These are phyloP conservation scores for Resseliella maxima DNA, from an alignment of 2,888 invertebrate species.

Conservation along the genomic window DNA sequence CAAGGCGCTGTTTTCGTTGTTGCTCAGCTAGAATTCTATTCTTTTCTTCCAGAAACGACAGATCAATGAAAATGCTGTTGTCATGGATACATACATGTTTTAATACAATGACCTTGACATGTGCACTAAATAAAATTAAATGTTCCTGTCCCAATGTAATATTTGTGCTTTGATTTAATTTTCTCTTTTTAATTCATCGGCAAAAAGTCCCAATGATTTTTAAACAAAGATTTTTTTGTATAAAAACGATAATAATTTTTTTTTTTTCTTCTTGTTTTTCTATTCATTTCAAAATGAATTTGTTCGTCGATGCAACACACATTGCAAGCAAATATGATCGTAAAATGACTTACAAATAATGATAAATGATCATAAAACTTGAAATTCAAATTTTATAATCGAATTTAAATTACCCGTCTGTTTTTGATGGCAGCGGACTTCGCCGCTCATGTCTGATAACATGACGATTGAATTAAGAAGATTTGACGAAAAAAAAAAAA, in stretches of 20 bases:
- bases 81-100: conserved; percentile 51
- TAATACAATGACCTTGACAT: conserved; percentile 5
- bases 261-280: no score
- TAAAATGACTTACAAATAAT: background rate
- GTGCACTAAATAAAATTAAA: conserved; percentile 23
- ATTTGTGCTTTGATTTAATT: no score
- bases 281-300: background rate
- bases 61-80: conserved; percentile 83
- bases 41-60: conserved; percentile 83
- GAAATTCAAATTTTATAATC: conserved; percentile 57
- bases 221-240: no score
- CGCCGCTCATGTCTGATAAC: conserved; percentile 61
- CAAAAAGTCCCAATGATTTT: no score
- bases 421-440: conserved; percentile 68
- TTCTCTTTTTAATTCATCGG: no score
- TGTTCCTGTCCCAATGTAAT: background rate
- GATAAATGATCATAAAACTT: conserved; percentile 6
- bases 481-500: background rate
- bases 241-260: no score
- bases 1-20: conserved; percentile 66
- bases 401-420: conserved; percentile 66
- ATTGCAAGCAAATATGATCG: background rate
- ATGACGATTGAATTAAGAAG: background rate
- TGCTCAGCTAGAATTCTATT: conserved; percentile 73
- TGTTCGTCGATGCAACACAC: background rate